Evolutionary conservation across 2,888 invertebrate species (phyloP), one percentile per base, ranked within the genome.

Genomic region (Volucella bombylans): DNA sequence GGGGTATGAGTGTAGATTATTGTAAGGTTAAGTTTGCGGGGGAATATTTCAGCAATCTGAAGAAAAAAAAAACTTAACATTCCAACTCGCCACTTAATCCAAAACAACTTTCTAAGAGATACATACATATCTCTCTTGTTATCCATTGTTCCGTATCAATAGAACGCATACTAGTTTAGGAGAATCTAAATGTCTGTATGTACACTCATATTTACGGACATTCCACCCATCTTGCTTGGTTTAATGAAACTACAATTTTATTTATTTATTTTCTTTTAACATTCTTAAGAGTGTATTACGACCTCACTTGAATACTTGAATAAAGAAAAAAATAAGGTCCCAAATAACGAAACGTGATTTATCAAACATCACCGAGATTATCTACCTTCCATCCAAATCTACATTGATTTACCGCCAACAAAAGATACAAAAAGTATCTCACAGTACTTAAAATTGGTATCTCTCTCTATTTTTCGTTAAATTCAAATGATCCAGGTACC

Each of bases 271-370:
- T 43, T 64, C 49, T 49, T 41, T 39, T 45, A 50, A 2, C 31
- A 38, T 65, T 38, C 38, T 12, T 69, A 47, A 79, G 67, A 71
- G 74, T 50, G 61, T 71, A 39, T 61, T 80, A 76, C 54, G 80
- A 77, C 49, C 59, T 62, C 68, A 85, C 81, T 85, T 81, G 72
- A 79, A 31, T 15, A 4, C 41, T 9, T 1, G 2, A 73, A 39
- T 31, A 64, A 47, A 77, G 18, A 52, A 68, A 52, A 52, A 52
- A 61, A 54, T 64, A 69, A 52, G 80, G 67, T 85, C 80, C 81
- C 81, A 81, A 85, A 81, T 76, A 85, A 85, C 64, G 85, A 85
- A 85, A 85, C 85, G 85, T 85, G 85, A 85, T 85, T 81, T 85
- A 85, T 81, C 85, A 85, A 85, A 85, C 85, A 76, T 81, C 72